These are phyloP conservation scores for Ferrisia virgata DNA, from an alignment of 2,888 invertebrate species.

Conservation along the genomic window DNA sequence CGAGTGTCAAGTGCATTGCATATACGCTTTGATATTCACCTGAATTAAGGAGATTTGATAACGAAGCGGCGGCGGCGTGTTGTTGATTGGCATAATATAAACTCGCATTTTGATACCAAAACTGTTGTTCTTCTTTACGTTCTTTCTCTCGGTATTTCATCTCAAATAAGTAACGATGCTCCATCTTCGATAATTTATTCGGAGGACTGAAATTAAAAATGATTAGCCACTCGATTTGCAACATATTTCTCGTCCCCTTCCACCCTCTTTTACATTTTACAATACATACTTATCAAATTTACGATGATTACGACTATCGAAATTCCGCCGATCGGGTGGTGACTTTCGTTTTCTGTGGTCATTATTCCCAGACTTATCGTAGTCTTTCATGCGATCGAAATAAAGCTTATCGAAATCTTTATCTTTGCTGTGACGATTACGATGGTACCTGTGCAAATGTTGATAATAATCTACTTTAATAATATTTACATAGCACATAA, in stretches of 20 bases:
- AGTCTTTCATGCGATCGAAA: background rate
- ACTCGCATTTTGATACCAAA: background rate
- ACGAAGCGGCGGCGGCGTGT: background rate
- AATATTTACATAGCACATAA: background rate
- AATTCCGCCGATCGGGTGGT: background rate
- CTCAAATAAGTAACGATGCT: background rate
- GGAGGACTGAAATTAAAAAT: background rate
- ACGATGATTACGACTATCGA: background rate
- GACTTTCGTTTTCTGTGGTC: background rate
- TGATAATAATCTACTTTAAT: background rate
- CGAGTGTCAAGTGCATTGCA: too few relatives aligned
- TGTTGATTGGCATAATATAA: background rate
- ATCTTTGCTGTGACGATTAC: background rate
- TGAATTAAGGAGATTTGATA: background rate
- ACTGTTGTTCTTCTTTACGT: constrained; percentile 8
- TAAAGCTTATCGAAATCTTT: constrained; percentile 10
- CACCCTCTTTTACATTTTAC: background rate
- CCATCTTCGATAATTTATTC: constrained; percentile 8
- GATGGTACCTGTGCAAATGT: background rate
- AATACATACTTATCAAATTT: constrained; percentile 2
- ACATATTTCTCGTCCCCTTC: background rate
- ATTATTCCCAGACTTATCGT: background rate
- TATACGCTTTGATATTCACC: background rate
- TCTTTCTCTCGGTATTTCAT: background rate
- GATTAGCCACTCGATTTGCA: background rate